Percentiles rank a stretch among this genome's conserved stretches.
phyloP scores from a whole-genome alignment of 2,113 vertebrate species.

The Stigmatopora nigra region DNA sequence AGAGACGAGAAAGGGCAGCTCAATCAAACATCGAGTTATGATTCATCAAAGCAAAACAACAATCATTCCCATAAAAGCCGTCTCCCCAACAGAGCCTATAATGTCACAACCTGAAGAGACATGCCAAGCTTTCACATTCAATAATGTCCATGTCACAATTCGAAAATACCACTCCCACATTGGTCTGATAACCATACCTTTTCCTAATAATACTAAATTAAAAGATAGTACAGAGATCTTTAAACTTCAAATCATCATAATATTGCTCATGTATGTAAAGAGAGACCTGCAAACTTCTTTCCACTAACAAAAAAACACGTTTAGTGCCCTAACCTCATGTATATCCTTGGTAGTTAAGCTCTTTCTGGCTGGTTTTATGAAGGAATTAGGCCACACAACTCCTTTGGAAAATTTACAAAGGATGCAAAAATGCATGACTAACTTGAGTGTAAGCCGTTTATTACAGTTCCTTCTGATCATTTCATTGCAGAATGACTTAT shows the following conservation, averaged over 20 bases:
- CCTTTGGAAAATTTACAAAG: conserved; percentile 16
- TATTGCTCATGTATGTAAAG: not conserved
- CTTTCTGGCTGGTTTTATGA: conserved; percentile 10
- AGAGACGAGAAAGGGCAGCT: conserved; percentile 47
- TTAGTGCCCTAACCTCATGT: conserved; percentile 7
- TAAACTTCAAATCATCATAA: not conserved
- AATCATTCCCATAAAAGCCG: conserved; percentile 35
- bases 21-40: conserved; percentile 46
- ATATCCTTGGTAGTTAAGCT: conserved; percentile 13
- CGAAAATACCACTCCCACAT: conserved; percentile 12
- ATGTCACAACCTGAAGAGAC: conserved; percentile 10
- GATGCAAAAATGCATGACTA: conserved; percentile 11
- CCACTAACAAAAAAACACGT: not conserved
- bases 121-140: conserved; percentile 22
- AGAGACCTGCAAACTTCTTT: not conserved
- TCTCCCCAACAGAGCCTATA: conserved; percentile 20
- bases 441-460: conserved; percentile 4
- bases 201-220: not conserved
- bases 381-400: conserved; percentile 20
- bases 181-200: not conserved
- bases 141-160: conserved; percentile 26
- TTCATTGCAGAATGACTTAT: conserved; percentile 3
- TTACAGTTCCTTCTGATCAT: conserved; percentile 5
- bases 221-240: not conserved
- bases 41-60: conserved; percentile 47